A percentile compares a stretch with the other conserved stretches of the same genome.
Conservation (phyloP, 2,888 invertebrate species). For the Eilema caniola region DNA sequence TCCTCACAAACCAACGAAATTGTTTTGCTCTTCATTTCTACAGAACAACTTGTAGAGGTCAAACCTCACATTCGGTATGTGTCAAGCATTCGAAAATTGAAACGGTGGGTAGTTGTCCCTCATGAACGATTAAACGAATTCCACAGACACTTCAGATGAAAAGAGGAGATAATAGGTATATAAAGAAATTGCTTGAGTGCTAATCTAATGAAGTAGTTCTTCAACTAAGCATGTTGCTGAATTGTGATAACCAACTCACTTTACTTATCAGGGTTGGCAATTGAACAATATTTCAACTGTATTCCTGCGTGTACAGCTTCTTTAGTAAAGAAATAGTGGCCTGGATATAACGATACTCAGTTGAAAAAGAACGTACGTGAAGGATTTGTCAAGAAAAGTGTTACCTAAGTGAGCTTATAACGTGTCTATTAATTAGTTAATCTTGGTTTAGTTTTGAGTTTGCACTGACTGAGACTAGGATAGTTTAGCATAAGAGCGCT, state of each 20-base stretch:
- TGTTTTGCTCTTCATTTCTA: conserved; percentile 9
- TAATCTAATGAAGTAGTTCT: conserved; percentile 7
- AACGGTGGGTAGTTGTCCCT: conserved; percentile 13
- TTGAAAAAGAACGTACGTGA: background rate
- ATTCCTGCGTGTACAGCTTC: background rate
- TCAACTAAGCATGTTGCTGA: background rate
- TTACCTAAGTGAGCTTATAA: background rate
- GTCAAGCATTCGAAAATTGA: conserved; percentile 15
- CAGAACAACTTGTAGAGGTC: background rate
- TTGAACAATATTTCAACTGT: background rate
- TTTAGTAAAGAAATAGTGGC: background rate
- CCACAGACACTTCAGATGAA: conserved; percentile 13
- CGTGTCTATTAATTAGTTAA: background rate
- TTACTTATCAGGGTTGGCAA: too few relatives aligned
- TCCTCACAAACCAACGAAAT: conserved; percentile 7
- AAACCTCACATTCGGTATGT: conserved; percentile 3
- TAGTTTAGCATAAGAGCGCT: too few relatives aligned
- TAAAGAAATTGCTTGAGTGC: conserved; percentile 4
- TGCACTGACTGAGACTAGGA: too few relatives aligned
- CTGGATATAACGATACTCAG: background rate
- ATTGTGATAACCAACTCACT: background rate
- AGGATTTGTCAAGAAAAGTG: background rate
- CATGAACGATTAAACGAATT: conserved; percentile 16
- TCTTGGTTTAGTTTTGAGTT: background rate
- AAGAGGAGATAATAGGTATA: background rate